Evolutionary conservation across 2,888 invertebrate genomes (phyloP).

Genomic region (Noctua comes): DNA sequence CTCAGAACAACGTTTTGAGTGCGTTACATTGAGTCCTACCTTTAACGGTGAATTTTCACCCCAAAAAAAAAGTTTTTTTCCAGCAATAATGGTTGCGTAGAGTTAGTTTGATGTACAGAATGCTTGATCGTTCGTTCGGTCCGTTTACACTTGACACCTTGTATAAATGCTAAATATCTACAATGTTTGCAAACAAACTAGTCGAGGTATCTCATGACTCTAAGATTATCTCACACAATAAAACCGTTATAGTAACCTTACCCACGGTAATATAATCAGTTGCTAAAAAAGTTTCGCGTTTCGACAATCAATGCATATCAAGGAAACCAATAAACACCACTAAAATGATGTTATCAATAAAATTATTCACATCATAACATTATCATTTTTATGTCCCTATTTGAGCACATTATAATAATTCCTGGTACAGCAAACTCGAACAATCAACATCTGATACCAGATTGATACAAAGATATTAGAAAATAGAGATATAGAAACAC

Average conservation of each 20-base stretch:
- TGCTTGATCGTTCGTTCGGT: neutral
- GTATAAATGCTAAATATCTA: neutral
- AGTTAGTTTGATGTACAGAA: neutral
- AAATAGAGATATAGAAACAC: constrained; percentile 21
- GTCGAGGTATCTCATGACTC: neutral
- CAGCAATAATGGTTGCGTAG: neutral
- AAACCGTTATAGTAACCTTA: constrained; percentile 14
- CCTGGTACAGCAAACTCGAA: constrained; percentile 16
- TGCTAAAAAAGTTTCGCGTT: constrained; percentile 19
- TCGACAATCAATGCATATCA: constrained; percentile 11
- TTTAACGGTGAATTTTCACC: neutral
- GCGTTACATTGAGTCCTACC: neutral
- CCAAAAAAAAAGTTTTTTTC: neutral
- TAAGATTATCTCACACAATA: neutral
- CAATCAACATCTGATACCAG: constrained; percentile 30
- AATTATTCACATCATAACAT: constrained; percentile 48
- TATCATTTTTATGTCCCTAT: constrained; percentile 35
- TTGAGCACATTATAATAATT: constrained; percentile 37
- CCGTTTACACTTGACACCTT: neutral
- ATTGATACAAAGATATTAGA: constrained; percentile 31
- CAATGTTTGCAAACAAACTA: neutral
- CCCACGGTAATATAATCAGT: constrained; percentile 22
- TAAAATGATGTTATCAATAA: constrained; percentile 31
- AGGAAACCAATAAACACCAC: constrained; percentile 31
- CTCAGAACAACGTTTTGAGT: neutral